phyloP scores from a whole-genome alignment of 2,113 vertebrate genomes.

The Cariama cristata region DNA sequence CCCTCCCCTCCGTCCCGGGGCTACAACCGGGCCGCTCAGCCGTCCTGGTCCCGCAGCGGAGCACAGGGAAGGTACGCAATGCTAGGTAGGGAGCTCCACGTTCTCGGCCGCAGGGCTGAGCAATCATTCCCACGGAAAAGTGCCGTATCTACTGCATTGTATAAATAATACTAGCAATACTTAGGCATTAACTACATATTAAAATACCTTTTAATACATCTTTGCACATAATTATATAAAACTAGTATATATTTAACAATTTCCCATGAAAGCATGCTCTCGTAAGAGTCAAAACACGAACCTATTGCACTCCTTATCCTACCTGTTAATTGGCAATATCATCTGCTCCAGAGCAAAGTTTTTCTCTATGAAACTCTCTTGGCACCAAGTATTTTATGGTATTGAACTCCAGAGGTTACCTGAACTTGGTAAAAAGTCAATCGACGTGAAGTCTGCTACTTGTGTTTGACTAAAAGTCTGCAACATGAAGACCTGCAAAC shows the following conservation, averaged over 20 bases:
- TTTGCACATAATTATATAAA: neutral
- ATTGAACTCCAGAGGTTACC: neutral
- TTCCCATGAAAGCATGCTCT: neutral
- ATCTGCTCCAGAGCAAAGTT: neutral
- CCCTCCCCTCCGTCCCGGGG: neutral
- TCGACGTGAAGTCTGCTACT: accelerated
- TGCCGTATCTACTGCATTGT: accelerated
- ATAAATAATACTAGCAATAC: accelerated
- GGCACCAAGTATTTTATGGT: neutral
- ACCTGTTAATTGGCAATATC: neutral
- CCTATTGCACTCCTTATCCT: too few species aligned
- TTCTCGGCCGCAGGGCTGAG: neutral
- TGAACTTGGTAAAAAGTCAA: neutral
- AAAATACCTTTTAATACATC: neutral
- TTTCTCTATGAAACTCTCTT: neutral
- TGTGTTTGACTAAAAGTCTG: neutral
- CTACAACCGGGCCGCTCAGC: too few species aligned
- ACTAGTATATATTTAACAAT: too few species aligned
- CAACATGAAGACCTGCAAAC: neutral
- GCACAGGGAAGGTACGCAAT: accelerated
- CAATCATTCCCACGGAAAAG: accelerated
- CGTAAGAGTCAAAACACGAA: neutral
- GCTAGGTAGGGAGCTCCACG: too few species aligned
- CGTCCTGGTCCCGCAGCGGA: accelerated
- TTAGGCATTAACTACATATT: accelerated